Base-by-base conservation (phyloP, 2,888 invertebrate species). In the Hypomecis punctinalis region DNA sequence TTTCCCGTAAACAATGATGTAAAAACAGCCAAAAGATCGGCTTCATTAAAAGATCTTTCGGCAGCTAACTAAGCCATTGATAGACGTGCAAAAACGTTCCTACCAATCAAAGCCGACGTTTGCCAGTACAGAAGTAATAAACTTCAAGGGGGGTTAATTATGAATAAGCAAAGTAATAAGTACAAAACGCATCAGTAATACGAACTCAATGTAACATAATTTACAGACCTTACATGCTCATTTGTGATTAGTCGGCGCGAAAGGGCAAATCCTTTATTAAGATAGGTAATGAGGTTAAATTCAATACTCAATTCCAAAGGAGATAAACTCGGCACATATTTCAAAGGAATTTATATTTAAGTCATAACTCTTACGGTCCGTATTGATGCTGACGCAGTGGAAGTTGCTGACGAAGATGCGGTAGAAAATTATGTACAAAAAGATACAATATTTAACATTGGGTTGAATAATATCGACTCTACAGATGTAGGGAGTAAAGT, bases 271-370 rank as follows among this genome's bases (percentile, higher is more conserved):
- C 91, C 91, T 89, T 89, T 91, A 92, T 92, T 93, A 93, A 93
- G 93, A 93, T 93, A 92, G 93, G 92, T 92, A 93, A 93, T 93
- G 93, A 92, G 93, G 92, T 93, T 92, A 93, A 93, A 90, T 88
- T 84, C 81, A 68, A 71, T 72, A 65, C 67, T 62, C 71, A 84
- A 72, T 77, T 79, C 74, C 60, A 76, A 80, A 90, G 86, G 68
- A 83, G 55, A 74, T 70, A 68, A 89, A 81, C 78, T 84, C 68
- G 67, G 68, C 55, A 53, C 55, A 47, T 55, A 54, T 51, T 59
- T 49, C 85, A 88, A 76, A 65, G 83, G 71, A 90, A 86, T 80
- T 78, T 84, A 80, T 76, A 78, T 84, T 78, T 79, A 89, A 88
- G 76, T 69, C 75, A 82, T 76, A 78, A 81, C 78, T 75, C 74